Base-by-base conservation (phyloP, 2,113 vertebrate species). In the Atrichornis clamosus region DNA sequence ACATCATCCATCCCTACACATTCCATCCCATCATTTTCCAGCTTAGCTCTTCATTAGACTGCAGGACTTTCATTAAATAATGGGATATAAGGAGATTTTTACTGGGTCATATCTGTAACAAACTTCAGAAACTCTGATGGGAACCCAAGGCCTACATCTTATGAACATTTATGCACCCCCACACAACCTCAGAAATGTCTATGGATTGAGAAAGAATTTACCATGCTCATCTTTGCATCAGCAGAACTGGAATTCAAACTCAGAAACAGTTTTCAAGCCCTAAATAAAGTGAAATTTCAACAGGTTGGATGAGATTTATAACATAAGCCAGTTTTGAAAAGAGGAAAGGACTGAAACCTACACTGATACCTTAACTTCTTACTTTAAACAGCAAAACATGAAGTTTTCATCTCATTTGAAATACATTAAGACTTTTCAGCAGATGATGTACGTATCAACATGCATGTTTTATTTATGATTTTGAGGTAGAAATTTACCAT, bases 401-500 rank as follows among this genome's bases (percentile, higher is more conserved):
- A 64, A 41, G 9, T 53, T 85, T 55, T 26, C 9, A 16, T 42
- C 42, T 80, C 4, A 1, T 53, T 17, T 74, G 47, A 42, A 63
- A 37, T 30, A 70, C 5, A 4, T 56, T 37, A 33, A 49, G 63
- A 20, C 16, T 35, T 60, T 33, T 22, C 37, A 86, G 37, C 8
- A 83, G 67, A 69, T 20, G 10, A 73, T 19, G 18, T 58, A 53
- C 26, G 21, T 28, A 62, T 49, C 53, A 84, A 74, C 23, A 46
- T 7, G 10, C 6, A 75, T 77, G 35, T 62, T 90, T 86, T 81
- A 86, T 68, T 95, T 84, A 94, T 64, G 47, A 82, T 58, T 90
- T 68, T 78, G 21, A 7, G 21, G 13, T n/a, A 53, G 44, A 84
- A 90, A 76, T 16, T 50, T 58, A 62, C 15, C 39, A 78, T 62